Conservation (phyloP, 2,113 vertebrate genomes). For the Anoura caudifer region DNA sequence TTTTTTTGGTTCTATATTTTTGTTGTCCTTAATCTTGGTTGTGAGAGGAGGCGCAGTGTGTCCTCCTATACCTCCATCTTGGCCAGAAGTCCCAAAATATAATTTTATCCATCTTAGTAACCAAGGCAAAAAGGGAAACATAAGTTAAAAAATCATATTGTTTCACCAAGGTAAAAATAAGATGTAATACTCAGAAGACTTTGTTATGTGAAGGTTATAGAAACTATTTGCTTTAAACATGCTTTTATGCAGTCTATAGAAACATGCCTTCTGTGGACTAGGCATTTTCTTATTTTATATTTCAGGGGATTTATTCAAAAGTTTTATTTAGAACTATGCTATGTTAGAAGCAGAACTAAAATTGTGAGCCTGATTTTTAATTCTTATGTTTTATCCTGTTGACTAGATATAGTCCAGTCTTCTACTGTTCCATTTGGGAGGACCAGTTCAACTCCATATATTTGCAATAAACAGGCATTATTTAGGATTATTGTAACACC, state of each 20-base stretch:
- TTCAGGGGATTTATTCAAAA: background rate
- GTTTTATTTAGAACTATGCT: background rate
- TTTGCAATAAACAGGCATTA: background rate
- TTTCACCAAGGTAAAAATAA: background rate
- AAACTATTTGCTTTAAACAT: background rate
- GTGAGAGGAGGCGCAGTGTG: too few relatives aligned
- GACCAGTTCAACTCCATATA: background rate
- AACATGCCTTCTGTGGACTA: background rate
- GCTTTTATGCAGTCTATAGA: background rate
- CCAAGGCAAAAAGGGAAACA: background rate
- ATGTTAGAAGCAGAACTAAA: conserved; percentile 5
- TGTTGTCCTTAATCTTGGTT: too few relatives aligned
- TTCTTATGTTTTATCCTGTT: background rate
- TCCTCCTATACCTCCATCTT: too few relatives aligned
- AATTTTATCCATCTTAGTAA: background rate
- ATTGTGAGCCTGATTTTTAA: background rate
- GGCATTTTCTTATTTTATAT: background rate
- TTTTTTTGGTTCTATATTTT: too few relatives aligned
- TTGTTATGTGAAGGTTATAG: background rate
- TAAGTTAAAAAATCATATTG: background rate
- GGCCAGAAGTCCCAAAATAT: too few relatives aligned
- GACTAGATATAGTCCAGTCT: background rate
- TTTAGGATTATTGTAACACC: background rate
- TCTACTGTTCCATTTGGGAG: background rate
- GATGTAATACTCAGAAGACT: background rate